A percentile compares a stretch with the other conserved stretches of the same genome.
These are phyloP conservation scores for Blastomussa wellsi DNA, from an alignment of 92 coral and sea anemone genomes.

Conservation along the genomic window DNA sequence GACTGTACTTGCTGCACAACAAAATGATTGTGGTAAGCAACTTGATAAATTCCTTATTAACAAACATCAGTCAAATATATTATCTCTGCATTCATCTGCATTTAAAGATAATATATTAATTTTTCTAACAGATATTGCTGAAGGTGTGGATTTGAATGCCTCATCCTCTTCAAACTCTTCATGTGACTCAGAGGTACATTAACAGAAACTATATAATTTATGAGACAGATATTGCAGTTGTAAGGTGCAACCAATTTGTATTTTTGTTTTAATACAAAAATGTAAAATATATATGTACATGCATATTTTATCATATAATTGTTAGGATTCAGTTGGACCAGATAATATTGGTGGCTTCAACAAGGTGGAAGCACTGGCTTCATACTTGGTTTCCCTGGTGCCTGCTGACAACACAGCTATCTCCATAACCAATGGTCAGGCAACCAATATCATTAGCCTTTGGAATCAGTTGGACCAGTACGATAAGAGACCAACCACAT, in stretches of 20 bases:
- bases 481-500: conserved; percentile 40
- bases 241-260: neutral
- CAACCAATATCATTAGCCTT: conserved; percentile 22
- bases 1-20: neutral
- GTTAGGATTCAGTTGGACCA: conserved; percentile 54
- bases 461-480: conserved; percentile 44
- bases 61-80: too few relatives aligned
- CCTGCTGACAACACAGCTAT: conserved; percentile 5
- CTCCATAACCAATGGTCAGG: conserved; percentile 50
- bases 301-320: neutral
- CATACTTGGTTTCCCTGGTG: conserved; percentile 35
- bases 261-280: too few relatives aligned
- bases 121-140: too few relatives aligned
- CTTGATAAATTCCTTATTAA: neutral
- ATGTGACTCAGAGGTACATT: conserved; percentile 9
- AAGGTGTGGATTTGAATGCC: neutral
- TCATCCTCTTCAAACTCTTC: conserved; percentile 7
- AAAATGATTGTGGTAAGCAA: neutral
- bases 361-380: conserved; percentile 55
- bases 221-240: neutral
- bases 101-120: neutral
- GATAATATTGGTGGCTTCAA: conserved; percentile 52
- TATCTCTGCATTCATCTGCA: neutral
- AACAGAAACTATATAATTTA: neutral
- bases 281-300: too few relatives aligned